phyloP scores from a whole-genome alignment of 2,797 vertebrate genomes.

The Tadarida brasiliensis region DNA sequence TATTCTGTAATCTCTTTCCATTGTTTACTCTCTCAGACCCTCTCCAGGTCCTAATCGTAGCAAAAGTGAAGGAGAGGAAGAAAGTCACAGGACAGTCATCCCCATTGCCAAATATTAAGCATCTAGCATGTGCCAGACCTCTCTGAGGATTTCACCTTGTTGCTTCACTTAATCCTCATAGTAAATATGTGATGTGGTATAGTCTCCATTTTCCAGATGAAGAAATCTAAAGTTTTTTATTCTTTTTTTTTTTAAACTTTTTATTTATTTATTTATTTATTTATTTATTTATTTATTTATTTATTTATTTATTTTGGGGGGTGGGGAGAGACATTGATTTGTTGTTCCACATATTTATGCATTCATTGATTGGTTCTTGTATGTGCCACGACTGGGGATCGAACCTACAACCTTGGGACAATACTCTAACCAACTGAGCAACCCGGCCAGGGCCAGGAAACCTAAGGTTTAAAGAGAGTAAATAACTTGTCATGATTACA shows the following conservation, averaged over 20 bases:
- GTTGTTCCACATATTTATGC: not conserved
- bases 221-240: not conserved
- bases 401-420: not conserved
- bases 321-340: not conserved
- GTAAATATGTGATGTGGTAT: not conserved
- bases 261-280: not conserved
- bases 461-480: not conserved
- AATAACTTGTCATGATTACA: not conserved
- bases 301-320: not conserved
- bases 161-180: not conserved
- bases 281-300: not conserved
- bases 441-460: not conserved
- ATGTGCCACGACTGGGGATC: not conserved
- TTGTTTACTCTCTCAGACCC: not conserved
- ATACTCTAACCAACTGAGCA: not conserved
- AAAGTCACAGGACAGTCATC: not conserved
- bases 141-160: not conserved
- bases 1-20: not conserved
- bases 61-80: not conserved
- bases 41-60: not conserved
- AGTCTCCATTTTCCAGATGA: not conserved
- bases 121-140: not conserved
- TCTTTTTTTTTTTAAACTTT: not conserved
- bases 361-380: not conserved
- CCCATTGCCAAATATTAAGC: not conserved